Evolutionary conservation across 1,140 invertebrate genomes (phyloP).

Genomic region (Diploscapter pachys): DNA sequence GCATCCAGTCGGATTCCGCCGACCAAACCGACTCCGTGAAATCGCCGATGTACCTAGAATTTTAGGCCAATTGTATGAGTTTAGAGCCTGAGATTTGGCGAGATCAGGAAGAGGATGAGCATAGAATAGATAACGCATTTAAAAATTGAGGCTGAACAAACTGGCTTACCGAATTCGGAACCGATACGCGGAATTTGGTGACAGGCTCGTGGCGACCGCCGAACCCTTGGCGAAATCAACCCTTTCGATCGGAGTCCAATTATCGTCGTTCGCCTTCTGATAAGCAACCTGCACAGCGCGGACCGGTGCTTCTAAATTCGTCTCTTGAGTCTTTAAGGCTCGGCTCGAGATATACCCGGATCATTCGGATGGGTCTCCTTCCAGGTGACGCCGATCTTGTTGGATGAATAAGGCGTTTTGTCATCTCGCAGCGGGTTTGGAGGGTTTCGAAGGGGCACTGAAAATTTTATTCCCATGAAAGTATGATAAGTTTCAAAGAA

Average conservation of each 20-base stretch:
- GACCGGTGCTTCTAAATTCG: no score
- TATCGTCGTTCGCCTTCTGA: constrained; percentile 47
- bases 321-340: background rate
- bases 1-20: constrained; percentile 77
- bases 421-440: constrained; percentile 17
- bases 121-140: no score
- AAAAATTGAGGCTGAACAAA: no score
- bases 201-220: constrained; percentile 64
- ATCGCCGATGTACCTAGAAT: constrained; percentile 77
- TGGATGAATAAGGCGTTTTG: constrained; percentile 9
- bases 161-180: constrained; percentile 74
- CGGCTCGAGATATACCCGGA: background rate
- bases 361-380: background rate
- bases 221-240: constrained; percentile 32
- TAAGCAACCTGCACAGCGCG: constrained; percentile 36
- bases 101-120: no score
- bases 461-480: constrained; percentile 52
- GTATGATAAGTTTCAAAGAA: no score
- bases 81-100: no score
- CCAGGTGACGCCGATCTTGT: constrained; percentile 20
- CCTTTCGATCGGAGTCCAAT: constrained; percentile 33
- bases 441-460: constrained; percentile 29
- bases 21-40: constrained; percentile 88
- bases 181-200: constrained; percentile 84
- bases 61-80: no score